Evolutionary conservation across 1,140 invertebrate genomes (phyloP).

Genomic region (Nasonia giraulti): DNA sequence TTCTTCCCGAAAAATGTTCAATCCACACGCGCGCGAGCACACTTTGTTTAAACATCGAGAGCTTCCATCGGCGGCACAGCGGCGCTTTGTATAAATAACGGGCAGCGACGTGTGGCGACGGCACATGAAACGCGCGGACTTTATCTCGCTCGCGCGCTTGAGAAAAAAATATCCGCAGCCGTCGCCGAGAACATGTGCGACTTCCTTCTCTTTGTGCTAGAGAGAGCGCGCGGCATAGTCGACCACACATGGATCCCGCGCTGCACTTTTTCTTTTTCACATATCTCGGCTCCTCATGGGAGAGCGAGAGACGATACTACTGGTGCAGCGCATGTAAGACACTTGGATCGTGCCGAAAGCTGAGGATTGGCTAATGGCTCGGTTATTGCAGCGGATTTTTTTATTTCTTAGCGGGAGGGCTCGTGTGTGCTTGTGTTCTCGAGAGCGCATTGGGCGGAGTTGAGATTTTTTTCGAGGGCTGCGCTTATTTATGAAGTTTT

Average conservation of each 20-base stretch:
- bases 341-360: neutral
- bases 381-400: constrained; percentile 6
- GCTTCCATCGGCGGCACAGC: neutral
- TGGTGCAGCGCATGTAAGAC: neutral
- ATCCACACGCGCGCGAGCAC: neutral
- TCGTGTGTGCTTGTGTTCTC: neutral
- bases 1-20: constrained; percentile 29
- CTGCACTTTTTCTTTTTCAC: constrained; percentile 17
- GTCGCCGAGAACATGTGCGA: constrained; percentile 49
- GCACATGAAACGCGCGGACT: constrained; percentile 48
- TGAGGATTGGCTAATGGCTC: constrained; percentile 33
- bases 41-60: constrained; percentile 40
- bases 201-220: constrained; percentile 49
- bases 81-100: constrained; percentile 47
- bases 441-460: constrained; percentile 31
- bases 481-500: neutral
- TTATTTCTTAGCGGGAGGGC: neutral
- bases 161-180: constrained; percentile 31
- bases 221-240: neutral
- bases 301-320: neutral
- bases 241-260: constrained; percentile 50
- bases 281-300: constrained; percentile 4
- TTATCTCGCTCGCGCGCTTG: constrained; percentile 43
- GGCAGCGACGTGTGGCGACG: constrained; percentile 23
- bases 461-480: neutral